A percentile compares a stretch with the other conserved stretches of the same genome.
Evolutionary conservation across 2,113 vertebrate species (phyloP).

Genomic region (Marmota flaviventris): DNA sequence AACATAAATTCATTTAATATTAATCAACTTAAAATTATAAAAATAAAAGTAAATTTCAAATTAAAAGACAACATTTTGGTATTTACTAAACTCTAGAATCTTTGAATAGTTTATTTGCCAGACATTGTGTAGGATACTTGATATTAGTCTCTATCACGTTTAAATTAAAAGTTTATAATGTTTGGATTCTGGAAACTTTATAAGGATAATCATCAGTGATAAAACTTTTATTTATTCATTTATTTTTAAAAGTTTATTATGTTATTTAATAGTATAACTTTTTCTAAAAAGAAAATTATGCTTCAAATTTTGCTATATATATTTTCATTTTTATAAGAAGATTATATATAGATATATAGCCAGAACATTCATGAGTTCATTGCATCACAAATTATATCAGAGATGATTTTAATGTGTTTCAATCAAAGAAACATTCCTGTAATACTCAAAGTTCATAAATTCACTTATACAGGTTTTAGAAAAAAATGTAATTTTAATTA

Average conservation of each 20-base stretch:
- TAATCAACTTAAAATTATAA: not conserved
- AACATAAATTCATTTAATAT: too few relatives aligned
- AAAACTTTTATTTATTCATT: not conserved
- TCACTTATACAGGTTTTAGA: not conserved
- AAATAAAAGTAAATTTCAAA: not conserved
- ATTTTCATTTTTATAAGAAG: not conserved
- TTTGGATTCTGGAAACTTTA: not conserved
- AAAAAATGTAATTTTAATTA: not conserved
- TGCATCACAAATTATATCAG: not conserved
- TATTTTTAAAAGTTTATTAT: not conserved
- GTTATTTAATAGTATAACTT: not conserved
- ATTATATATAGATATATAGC: not conserved
- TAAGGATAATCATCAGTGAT: not conserved
- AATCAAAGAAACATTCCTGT: not conserved
- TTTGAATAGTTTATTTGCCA: not conserved
- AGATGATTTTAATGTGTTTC: not conserved
- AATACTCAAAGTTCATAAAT: not conserved
- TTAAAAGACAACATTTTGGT: not conserved
- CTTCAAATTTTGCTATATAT: not conserved
- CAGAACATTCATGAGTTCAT: not conserved
- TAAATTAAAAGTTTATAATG: not conserved
- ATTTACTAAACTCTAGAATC: not conserved
- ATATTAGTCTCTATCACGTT: not conserved
- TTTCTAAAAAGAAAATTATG: not conserved
- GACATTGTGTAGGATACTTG: not conserved